Percentiles rank a stretch among this genome's conserved stretches.
These are phyloP conservation scores for Aphaenogaster floridana DNA, from an alignment of 1,140 invertebrate genomes.

Conservation along the genomic window DNA sequence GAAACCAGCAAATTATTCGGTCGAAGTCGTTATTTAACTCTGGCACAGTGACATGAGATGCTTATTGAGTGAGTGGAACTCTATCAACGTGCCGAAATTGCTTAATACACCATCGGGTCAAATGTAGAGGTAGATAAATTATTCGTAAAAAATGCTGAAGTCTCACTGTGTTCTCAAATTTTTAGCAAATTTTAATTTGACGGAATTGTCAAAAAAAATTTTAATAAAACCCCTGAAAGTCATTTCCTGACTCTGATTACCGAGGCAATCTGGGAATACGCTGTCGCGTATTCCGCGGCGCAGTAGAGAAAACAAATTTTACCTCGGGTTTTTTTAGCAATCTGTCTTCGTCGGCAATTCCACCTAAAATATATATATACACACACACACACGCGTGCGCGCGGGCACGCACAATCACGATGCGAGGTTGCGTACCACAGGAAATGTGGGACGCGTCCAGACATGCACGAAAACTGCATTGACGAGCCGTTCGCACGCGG, in stretches of 20 bases:
- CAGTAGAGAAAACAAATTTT: constrained; percentile 36
- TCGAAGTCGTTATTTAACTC: constrained; percentile 18
- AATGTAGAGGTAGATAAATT: neutral
- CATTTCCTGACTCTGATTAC: neutral
- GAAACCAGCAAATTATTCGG: constrained; percentile 26
- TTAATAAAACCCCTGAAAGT: neutral
- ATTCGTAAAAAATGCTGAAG: neutral
- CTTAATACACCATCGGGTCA: neutral
- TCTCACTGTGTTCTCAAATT: neutral
- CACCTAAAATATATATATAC: neutral
- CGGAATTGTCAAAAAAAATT: neutral
- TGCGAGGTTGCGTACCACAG: constrained; percentile 11
- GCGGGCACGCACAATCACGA: neutral
- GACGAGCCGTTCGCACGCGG: constrained; percentile 9
- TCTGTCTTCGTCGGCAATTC: constrained; percentile 37
- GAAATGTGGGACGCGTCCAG: constrained; percentile 17
- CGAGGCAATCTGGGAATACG: neutral
- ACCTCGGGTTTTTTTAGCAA: constrained; percentile 25
- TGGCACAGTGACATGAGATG: constrained; percentile 3
- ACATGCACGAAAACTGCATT: constrained; percentile 26
- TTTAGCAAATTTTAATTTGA: neutral
- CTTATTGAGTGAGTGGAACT: neutral
- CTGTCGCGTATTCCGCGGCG: neutral
- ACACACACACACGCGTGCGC: neutral
- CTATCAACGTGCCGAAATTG: neutral